phyloP scores from a whole-genome alignment of 2,113 vertebrate species.

The Lagenorhynchus albirostris region DNA sequence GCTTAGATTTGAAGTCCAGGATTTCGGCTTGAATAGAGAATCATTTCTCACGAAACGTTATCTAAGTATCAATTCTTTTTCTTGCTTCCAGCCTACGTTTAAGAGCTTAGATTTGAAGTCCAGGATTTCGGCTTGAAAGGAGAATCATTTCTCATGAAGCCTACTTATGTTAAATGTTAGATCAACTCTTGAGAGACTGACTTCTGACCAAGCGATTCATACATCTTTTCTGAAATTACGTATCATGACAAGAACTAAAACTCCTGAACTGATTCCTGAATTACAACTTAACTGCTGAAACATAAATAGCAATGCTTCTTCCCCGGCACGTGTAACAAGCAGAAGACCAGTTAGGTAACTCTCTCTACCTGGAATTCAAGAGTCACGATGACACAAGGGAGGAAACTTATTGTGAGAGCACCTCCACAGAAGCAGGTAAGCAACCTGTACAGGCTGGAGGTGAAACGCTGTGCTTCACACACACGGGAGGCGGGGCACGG shows the following conservation, averaged over 20 bases:
- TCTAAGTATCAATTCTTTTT: background rate
- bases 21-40: background rate
- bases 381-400: background rate
- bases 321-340: background rate
- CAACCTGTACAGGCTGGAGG: background rate
- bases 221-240: background rate
- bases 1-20: background rate
- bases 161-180: background rate
- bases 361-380: background rate
- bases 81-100: background rate
- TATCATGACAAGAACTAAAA: background rate
- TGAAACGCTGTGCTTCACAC: accelerated
- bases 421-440: background rate
- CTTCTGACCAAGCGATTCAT: background rate
- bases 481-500: background rate
- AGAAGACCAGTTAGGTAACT: background rate
- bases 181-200: background rate
- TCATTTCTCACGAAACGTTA: background rate
- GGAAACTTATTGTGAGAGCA: background rate
- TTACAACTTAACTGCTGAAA: background rate
- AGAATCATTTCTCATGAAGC: background rate
- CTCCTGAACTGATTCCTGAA: background rate
- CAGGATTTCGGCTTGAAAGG: background rate
- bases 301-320: background rate
- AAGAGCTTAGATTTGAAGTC: background rate